Conservation (phyloP, 2,888 invertebrate genomes). For the Cephalotes varians region DNA sequence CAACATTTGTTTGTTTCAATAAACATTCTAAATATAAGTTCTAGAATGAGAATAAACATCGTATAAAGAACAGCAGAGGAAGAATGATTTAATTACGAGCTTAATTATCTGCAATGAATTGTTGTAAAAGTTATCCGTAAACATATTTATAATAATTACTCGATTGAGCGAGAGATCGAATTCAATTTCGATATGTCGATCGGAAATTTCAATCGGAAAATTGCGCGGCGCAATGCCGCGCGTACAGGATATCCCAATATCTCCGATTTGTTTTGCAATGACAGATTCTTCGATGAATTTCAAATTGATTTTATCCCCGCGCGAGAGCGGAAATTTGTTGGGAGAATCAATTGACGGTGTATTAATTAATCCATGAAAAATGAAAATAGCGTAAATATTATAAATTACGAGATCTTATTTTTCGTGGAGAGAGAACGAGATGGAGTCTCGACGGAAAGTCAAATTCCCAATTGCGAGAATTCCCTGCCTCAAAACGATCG, state of each 20-base stretch:
- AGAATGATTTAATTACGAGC: neutral
- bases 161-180: neutral
- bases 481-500: neutral
- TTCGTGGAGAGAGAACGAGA: neutral
- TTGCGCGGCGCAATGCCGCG: neutral
- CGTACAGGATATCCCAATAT: slow-evolving; percentile 26
- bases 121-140: neutral
- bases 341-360: neutral
- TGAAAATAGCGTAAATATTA: neutral
- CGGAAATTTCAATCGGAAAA: slow-evolving; percentile 41
- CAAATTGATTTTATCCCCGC: slow-evolving; percentile 3
- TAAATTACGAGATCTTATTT: neutral
- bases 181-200: slow-evolving; percentile 23
- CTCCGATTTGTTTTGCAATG: slow-evolving; percentile 26
- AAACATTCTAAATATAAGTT: neutral
- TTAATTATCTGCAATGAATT: neutral
- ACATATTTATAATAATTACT: slow-evolving; percentile 27
- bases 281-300: slow-evolving; percentile 33
- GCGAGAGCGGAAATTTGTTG: neutral
- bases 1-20: neutral
- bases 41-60: neutral
- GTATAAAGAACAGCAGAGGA: no score
- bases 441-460: neutral
- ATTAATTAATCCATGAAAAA: neutral
- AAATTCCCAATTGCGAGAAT: neutral